phyloP scores from a whole-genome alignment of 2,888 invertebrate species.

The Pheosia tremula region DNA sequence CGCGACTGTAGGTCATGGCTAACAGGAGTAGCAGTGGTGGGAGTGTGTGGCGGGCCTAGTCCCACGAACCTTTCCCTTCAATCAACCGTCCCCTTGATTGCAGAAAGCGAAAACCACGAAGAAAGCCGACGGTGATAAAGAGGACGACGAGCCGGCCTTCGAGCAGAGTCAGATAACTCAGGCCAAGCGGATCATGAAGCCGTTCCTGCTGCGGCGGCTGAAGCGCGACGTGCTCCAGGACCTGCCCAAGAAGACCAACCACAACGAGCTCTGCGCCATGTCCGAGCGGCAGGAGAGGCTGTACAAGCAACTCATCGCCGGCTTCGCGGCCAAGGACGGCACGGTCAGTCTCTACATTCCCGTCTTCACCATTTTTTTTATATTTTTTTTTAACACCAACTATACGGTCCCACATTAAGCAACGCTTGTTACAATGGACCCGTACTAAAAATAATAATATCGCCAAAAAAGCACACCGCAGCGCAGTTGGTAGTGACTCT shows the following conservation, averaged over 20 bases:
- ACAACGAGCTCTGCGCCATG: conserved; percentile 87
- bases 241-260: conserved; percentile 92
- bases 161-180: conserved; percentile 95
- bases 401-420: too few relatives aligned
- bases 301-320: conserved; percentile 90
- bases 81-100: too few relatives aligned
- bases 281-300: conserved; percentile 88
- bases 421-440: too few relatives aligned
- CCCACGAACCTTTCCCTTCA: too few relatives aligned
- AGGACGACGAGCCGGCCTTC: conserved; percentile 89
- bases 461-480: too few relatives aligned
- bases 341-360: conserved; percentile 61
- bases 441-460: too few relatives aligned
- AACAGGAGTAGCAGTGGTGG: too few relatives aligned
- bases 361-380: too few relatives aligned
- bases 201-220: conserved; percentile 95
- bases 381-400: too few relatives aligned
- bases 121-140: conserved; percentile 70
- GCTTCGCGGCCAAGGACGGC: conserved; percentile 86
- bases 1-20: too few relatives aligned
- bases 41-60: too few relatives aligned
- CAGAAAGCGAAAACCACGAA: conserved; percentile 84
- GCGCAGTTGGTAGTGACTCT: too few relatives aligned
- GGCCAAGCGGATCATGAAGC: conserved; percentile 98
- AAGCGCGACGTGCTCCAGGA: conserved; percentile 94